Evolutionary conservation across 2,797 vertebrate species (phyloP), one percentile per base, ranked within the genome.

Genomic region (Siniperca obscura): DNA sequence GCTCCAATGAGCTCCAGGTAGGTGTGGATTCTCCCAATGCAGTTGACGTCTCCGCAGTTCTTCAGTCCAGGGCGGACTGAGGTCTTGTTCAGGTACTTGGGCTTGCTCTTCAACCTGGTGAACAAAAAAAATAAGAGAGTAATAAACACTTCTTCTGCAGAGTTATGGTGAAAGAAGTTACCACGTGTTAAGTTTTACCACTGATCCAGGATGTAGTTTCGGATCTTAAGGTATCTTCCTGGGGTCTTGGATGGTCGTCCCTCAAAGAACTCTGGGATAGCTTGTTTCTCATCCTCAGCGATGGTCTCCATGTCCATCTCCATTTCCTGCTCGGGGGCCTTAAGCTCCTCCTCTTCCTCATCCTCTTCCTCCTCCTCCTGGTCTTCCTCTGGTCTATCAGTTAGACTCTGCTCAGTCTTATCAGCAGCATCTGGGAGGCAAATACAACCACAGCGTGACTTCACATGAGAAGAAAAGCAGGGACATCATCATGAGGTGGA

Each of bases 41-140:
- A 99, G 96, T 99, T 99, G 44, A 99, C 98, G 1, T 99, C 98
- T 0, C 98, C 98, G 2, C 98, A 99, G 94, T 99, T 98, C 96
- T 98, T 99, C 68, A 99, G 95, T 74, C 98, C 98, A 0, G 98
- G 98, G 5, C 98, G 97, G 27, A 99, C 98, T 0, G 98, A 99
- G 0, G 98, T 99, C 94, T 99, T 99, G 92, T 99, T 99, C 89
- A 99, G 94, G 94, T 99, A 99, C 84, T 95, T 97, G 59, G 98
- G 98, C 87, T 97, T 99, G 90, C 95, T 96, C 84, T 91, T 97
- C 81, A 96, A 91, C 98, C 98, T 99, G 69, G 40, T 2, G 19
- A 27, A 70, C 42, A 72, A 81, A 22, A 38, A 74, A 0, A 22
- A 22, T 38, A 72, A 0, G 19, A 0, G 27, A 7, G 0, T 2